These are phyloP conservation scores for Spea bombifrons DNA, from an alignment of 2,113 vertebrate genomes.

Conservation along the genomic window DNA sequence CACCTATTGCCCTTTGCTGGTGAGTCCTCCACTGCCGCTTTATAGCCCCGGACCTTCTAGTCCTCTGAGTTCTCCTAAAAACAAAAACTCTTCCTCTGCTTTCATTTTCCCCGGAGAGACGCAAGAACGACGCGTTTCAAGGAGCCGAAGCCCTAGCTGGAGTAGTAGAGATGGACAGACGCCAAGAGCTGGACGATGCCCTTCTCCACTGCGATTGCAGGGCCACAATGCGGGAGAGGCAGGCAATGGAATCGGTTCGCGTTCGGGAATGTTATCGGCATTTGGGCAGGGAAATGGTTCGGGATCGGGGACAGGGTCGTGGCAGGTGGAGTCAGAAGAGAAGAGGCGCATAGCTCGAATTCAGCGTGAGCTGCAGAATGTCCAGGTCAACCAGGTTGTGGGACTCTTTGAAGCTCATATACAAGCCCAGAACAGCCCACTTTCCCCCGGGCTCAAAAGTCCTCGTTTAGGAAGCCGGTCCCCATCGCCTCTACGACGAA, in stretches of 20 bases:
- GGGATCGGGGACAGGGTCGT: slow-evolving; percentile 7
- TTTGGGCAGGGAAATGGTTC: slow-evolving; percentile 4
- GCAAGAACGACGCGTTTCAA: slow-evolving; percentile 62
- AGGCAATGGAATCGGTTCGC: slow-evolving; percentile 12
- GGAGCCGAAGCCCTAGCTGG: slow-evolving; percentile 51
- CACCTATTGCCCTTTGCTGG: slow-evolving; percentile 63
- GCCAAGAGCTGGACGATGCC: slow-evolving; percentile 42
- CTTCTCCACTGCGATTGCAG: slow-evolving; percentile 49
- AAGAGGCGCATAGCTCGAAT: slow-evolving; percentile 70
- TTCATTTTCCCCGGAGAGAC: slow-evolving; percentile 70
- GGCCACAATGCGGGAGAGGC: slow-evolving; percentile 51
- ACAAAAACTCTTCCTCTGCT: slow-evolving; percentile 21
- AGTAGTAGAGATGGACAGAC: slow-evolving; percentile 41
- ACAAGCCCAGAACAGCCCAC: slow-evolving; percentile 69
- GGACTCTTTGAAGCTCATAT: slow-evolving; percentile 92
- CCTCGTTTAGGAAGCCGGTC: slow-evolving; percentile 67
- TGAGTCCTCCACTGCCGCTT: slow-evolving; percentile 66
- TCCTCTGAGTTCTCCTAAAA: slow-evolving; percentile 15
- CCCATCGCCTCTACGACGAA: slow-evolving; percentile 46
- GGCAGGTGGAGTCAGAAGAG: slow-evolving; percentile 49
- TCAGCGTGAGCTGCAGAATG: slow-evolving; percentile 85
- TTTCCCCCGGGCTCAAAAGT: slow-evolving; percentile 68
- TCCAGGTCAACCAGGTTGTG: slow-evolving; percentile 89
- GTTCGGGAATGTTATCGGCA: slow-evolving; percentile 30
- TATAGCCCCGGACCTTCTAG: slow-evolving; percentile 58